phyloP scores from a whole-genome alignment of 37 sponge, comb jelly and placozoan genomes.

The Amphimedon queenslandica region DNA sequence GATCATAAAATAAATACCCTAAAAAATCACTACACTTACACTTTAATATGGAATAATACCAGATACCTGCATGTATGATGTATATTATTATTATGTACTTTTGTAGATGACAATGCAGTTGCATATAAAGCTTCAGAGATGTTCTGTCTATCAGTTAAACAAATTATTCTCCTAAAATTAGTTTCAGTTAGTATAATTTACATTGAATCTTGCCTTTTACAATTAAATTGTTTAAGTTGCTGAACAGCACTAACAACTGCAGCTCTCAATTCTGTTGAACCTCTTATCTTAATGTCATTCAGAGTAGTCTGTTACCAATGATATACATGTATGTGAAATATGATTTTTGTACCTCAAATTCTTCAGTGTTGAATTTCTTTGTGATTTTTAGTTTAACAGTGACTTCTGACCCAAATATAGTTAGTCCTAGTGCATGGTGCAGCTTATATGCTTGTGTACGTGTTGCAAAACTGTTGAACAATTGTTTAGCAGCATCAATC shows the following conservation, averaged over 20 bases:
- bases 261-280: background rate
- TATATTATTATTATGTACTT: background rate
- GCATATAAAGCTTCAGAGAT: background rate
- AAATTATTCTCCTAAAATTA: constrained; percentile 8
- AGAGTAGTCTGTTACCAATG: background rate
- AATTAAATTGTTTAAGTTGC: constrained; percentile 4
- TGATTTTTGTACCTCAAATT: background rate
- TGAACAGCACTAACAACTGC: constrained; percentile 1
- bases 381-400: background rate
- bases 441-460: constrained; percentile 2
- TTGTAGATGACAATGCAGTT: background rate
- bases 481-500: background rate
- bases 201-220: constrained; percentile 1
- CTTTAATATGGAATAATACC: background rate
- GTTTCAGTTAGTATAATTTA: background rate
- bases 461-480: constrained; percentile 5
- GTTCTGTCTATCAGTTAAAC: constrained; percentile 7
- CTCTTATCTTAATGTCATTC: background rate
- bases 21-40: no score
- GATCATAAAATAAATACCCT: no score
- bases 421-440: constrained; percentile 5
- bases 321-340: background rate
- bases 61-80: background rate
- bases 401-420: background rate
- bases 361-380: background rate